A percentile compares a stretch with the other conserved stretches of the same genome.
Conservation (phyloP, 1,140 invertebrate genomes). For the Protaetia brevitarsis region DNA sequence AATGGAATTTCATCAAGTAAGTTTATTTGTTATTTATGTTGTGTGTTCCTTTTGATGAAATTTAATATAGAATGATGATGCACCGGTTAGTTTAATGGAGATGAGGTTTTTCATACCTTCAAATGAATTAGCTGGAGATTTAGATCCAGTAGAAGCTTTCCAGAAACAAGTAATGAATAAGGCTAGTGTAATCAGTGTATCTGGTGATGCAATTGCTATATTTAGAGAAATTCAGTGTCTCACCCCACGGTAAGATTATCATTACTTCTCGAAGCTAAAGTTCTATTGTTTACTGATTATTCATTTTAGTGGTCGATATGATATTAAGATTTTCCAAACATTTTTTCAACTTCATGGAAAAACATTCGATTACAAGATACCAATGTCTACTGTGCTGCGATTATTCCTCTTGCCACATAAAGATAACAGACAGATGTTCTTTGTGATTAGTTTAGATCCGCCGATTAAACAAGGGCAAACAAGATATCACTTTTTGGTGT, state of each 20-base stretch:
- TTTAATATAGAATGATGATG: constrained; percentile 85
- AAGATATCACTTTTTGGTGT: constrained; percentile 90
- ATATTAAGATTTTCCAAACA: constrained; percentile 96
- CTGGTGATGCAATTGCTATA: constrained; percentile 95
- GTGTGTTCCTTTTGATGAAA: constrained; percentile 25
- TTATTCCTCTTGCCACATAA: constrained; percentile 96
- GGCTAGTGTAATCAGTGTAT: constrained; percentile 95
- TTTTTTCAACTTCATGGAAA: constrained; percentile 99
- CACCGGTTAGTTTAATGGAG: constrained; percentile 93
- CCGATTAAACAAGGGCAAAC: constrained; percentile 99
- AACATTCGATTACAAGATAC: constrained; percentile 99
- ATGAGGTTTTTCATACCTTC: constrained; percentile 97
- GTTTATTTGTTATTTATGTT: background rate
- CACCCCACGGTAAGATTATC: constrained; percentile 78
- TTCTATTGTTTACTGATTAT: constrained; percentile 7
- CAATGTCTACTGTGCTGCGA: constrained; percentile 91
- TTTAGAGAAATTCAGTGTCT: constrained; percentile 97
- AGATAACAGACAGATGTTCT: constrained; percentile 97
- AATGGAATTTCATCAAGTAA: constrained; percentile 92
- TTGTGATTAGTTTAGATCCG: constrained; percentile 97
- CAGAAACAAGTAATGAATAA: constrained; percentile 94
- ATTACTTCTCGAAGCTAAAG: background rate
- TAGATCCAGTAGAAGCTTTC: constrained; percentile 93
- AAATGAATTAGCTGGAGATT: constrained; percentile 75
- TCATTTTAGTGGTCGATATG: constrained; percentile 91